Percentiles rank a stretch among this genome's conserved stretches.
Conservation (phyloP, 37 sponge, comb jelly and placozoan genomes). For the Eunapius fragilis region DNA sequence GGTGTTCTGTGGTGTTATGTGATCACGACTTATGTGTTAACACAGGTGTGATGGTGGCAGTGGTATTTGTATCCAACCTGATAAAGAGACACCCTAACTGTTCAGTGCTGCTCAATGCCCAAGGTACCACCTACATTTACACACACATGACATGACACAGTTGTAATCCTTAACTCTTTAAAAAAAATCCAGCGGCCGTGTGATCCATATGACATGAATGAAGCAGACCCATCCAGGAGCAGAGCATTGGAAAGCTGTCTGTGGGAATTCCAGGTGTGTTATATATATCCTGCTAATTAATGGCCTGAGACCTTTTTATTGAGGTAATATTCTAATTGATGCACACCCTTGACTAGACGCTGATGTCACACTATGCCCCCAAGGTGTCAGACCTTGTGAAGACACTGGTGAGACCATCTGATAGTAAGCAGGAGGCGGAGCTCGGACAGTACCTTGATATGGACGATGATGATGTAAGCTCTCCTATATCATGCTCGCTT, state of each 20-base stretch:
- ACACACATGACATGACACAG: neutral
- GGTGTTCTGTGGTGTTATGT: too few relatives aligned
- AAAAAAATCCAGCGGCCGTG: neutral
- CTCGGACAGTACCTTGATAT: conserved; percentile 63
- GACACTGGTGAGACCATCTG: conserved; percentile 52
- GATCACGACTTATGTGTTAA: neutral
- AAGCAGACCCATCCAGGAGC: conserved; percentile 77
- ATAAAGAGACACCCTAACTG: conserved; percentile 89
- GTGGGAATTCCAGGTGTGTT: conserved; percentile 90
- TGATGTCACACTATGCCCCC: conserved; percentile 85
- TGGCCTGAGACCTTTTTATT: neutral
- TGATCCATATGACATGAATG: conserved; percentile 74
- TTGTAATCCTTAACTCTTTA: neutral
- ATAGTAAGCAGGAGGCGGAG: conserved; percentile 43
- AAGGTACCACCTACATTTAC: neutral
- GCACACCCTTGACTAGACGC: conserved; percentile 46
- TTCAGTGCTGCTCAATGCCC: conserved; percentile 63
- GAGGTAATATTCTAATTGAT: neutral
- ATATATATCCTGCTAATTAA: neutral
- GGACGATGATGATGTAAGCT: conserved; percentile 30
- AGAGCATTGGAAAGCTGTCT: conserved; percentile 93
- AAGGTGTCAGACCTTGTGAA: conserved; percentile 54
- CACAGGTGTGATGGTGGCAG: conserved; percentile 69
- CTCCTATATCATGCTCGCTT: too few relatives aligned
- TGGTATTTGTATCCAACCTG: conserved; percentile 81